Evolutionary conservation across 1,140 invertebrate genomes (phyloP), one percentile per base, ranked within the genome.

Genomic region (Psix sp.): DNA sequence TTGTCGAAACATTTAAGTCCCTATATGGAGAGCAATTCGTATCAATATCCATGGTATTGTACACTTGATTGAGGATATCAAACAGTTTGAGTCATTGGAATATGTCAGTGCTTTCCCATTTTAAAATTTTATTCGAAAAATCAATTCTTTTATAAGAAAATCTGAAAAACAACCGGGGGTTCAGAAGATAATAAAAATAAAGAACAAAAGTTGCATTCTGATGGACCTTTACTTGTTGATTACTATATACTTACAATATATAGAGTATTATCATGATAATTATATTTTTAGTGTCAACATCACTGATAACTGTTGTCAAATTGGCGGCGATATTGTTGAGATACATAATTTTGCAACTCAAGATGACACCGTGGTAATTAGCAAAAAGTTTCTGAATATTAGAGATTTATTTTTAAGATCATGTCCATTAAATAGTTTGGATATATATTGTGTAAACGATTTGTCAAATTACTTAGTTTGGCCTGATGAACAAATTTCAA

Each of bases 221-320:
- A 15, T 39, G 48, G 48, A 10, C 48, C 48, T 39, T 38, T 52
- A 26, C 4, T 39, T 13, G 11, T 2, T 38, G 48, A 13, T 15
- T 20, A 9, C n/a, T 35, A 35, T n/a, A 15, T 26, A 52, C 16
- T 35, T 35, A 3, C 48, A 39, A 18, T 52, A 39, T 26, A 14
- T 11, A 6, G 20, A 38, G 14, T 52, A 24, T 24, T 11, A 52
- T 36, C 26, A 24, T 9, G 13, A 52, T 4, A 14, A 52, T 39
- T 52, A 11, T 10, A 39, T 39, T 1, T 16, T 52, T 4, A 20
- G 14, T 1, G 26, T 5, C 1, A 24, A 6, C 16, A 3, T 5
- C 0, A 17, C 35, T 11, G 16, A 52, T 6, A 52, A 39, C n/a
- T 52, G 33, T 38, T 52, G 48, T 18, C 18, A 24, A 52, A 52